Evolutionary conservation across 64 coral and sea anemone species (phyloP), one percentile per base, ranked within the genome.

Genomic region (Montipora sp.): DNA sequence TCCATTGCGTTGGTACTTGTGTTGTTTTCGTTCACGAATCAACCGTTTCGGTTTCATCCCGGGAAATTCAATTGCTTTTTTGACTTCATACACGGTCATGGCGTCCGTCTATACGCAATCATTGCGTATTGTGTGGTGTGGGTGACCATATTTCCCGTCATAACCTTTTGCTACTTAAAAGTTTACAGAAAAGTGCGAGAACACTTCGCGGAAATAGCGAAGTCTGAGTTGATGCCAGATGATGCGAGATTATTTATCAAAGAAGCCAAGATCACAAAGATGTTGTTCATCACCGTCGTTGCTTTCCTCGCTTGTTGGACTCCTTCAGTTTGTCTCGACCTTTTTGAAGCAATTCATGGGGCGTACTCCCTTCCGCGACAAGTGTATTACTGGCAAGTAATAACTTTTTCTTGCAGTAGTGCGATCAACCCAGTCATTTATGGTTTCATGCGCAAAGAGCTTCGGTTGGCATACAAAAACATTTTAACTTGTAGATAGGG

Each of bases 21-120:
- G 7, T 11, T 83, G 59, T 83, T 83, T 48, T 83, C 60, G 16
- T 83, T 83, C 46, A 44, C 12, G 2, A 83, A 45, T 67, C 24
- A 48, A 83, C 24, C 59, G 13, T 83, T 83, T 83, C 81, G 81
- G 24, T 83, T 83, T 68, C 81, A 83, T 83, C 59, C 81, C 45
- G 81, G 81, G 47, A 83, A 83, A 68, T 68, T 15, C 15, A 59
- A 66, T n/a, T 83, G 81, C 60, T 83, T 83, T 68, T 14, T 48
- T 23, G 59, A 83, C 81, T 66, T 67, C 58, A 36, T 5, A 47
- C 36, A 83, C 3, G 12, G 13, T 7, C 12, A 46, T 13, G 59
- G 59, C 59, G 61, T 83, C 4, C 81, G 16, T 67, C 21, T 47
- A 0, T 83, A 68, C 24, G 70, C 43, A 18, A 3, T 68, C 3